Base-by-base conservation (phyloP, 1,140 invertebrate species). In the Zophobas morio region DNA sequence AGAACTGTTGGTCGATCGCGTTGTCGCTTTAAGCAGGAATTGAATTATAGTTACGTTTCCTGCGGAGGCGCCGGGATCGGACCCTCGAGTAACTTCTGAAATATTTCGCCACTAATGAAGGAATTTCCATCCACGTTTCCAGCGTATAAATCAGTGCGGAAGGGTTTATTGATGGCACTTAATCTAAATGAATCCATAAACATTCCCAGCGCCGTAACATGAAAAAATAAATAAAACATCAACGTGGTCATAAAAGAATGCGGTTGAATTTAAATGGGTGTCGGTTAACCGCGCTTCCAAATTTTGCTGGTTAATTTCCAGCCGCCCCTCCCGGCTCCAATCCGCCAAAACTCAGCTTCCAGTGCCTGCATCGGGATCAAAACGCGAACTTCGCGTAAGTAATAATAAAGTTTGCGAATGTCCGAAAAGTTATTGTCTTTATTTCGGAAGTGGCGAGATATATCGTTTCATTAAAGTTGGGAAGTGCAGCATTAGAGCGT, bases 341-440 rank as follows among this genome's bases (percentile, higher is more conserved):
- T 51, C 20, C n/a, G n/a, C 4, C 49, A 51, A 51, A 51, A 51
- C 20, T 51, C 6, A 51, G 49, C 20, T 51, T 51, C 49, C 49
- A 51, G 49, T 2, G 2, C 6, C 20, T 2, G 49, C 3, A 51
- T 51, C 39, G 37, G 39, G 54, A 57, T 57, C 54, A 57, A 57
- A 42, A 40, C 60, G 60, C 8, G 5, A 66, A 66, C 34, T 63
- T 63, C 40, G 2, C 57, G n/a, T 51, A 51, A 63, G 60, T 66
- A 66, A 66, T 66, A 66, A 66, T 66, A 66, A 66, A 66, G 60
- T 66, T 66, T 60, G 37, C 6, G 60, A 66, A 46, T 66, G 60
- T 66, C 60, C 60, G 60, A 66, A 42, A 66, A 66, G 60, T 66
- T 66, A 66, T 66, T 66, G 60, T 66, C 60, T 66, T 66, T 66